Percentiles rank a stretch among this genome's conserved stretches.
phyloP scores from a whole-genome alignment of 2,797 vertebrate genomes.

The Falco novaeseelandiae region DNA sequence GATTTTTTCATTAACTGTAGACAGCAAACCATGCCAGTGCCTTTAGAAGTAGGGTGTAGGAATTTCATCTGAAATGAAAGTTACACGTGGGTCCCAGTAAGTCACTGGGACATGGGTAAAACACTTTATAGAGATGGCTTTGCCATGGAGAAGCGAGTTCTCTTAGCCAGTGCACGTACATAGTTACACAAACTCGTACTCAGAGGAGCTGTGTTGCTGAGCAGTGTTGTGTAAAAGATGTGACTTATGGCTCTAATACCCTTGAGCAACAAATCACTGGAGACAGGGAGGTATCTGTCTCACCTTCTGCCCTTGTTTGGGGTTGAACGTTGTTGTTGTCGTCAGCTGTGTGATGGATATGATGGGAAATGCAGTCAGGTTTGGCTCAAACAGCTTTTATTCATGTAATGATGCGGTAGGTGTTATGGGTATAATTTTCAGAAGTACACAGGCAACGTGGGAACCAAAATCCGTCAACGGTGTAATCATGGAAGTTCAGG shows the following conservation, averaged over 20 bases:
- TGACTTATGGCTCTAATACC: background rate
- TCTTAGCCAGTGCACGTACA: accelerated
- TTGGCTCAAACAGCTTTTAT: background rate
- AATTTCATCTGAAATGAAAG: background rate
- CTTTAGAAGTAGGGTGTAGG: background rate
- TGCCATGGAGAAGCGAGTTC: background rate
- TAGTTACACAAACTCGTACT: background rate
- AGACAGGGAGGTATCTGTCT: background rate
- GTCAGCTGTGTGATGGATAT: background rate
- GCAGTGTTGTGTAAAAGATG: background rate
- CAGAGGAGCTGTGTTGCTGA: background rate
- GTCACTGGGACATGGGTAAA: background rate
- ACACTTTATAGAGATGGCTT: background rate
- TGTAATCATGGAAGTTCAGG: background rate
- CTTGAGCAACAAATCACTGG: background rate
- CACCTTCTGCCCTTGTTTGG: background rate
- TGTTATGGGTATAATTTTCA: background rate
- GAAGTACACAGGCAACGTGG: background rate
- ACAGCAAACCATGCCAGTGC: background rate
- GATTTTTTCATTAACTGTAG: background rate
- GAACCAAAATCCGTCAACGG: background rate
- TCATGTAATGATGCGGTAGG: background rate
- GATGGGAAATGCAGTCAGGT: background rate
- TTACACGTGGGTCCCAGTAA: background rate
- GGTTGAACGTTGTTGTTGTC: background rate